A percentile compares a stretch with the other conserved stretches of the same genome.
Evolutionary conservation across 2,797 vertebrate genomes (phyloP).

Genomic region (Neosilurus hyrtlii): DNA sequence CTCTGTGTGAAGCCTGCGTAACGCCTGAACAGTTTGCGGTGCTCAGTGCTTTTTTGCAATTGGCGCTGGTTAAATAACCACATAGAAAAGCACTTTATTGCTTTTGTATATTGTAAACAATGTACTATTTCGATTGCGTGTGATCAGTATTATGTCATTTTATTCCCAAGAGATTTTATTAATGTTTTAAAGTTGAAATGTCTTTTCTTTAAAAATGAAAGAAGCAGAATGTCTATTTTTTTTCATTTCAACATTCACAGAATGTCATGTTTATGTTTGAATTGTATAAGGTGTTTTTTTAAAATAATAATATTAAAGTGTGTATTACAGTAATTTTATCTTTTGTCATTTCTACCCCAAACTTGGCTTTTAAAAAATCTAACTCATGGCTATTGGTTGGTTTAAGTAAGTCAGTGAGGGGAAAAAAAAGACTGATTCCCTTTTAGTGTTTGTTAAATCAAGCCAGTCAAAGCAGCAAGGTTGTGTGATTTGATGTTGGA

Average conservation of each 20-base stretch:
- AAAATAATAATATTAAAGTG: conserved; percentile 59
- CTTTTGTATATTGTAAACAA: conserved; percentile 60
- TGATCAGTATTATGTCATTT: conserved; percentile 76
- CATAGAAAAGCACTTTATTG: conserved; percentile 32
- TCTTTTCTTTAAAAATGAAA: conserved; percentile 58
- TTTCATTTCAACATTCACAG: conserved; percentile 56
- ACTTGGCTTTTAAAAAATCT: background rate
- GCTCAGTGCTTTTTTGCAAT: conserved; percentile 25
- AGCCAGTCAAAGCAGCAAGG: too few species aligned
- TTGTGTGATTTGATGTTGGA: too few species aligned
- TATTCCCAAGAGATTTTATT: conserved; percentile 65
- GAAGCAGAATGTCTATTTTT: conserved; percentile 60
- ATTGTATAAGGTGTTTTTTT: conserved; percentile 57
- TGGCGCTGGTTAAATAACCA: conserved; percentile 21
- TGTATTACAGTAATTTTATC: conserved; percentile 37
- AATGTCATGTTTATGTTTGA: conserved; percentile 54
- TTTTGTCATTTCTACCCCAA: background rate
- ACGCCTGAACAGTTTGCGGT: background rate
- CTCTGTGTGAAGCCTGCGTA: too few species aligned
- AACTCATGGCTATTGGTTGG: background rate
- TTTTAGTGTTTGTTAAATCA: too few species aligned
- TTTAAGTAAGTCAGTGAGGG: background rate
- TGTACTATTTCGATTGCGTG: conserved; percentile 63
- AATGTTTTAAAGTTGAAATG: conserved; percentile 67
- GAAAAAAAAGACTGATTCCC: too few species aligned